phyloP scores from a whole-genome alignment of 2,888 invertebrate species.

The Griposia aprilina region DNA sequence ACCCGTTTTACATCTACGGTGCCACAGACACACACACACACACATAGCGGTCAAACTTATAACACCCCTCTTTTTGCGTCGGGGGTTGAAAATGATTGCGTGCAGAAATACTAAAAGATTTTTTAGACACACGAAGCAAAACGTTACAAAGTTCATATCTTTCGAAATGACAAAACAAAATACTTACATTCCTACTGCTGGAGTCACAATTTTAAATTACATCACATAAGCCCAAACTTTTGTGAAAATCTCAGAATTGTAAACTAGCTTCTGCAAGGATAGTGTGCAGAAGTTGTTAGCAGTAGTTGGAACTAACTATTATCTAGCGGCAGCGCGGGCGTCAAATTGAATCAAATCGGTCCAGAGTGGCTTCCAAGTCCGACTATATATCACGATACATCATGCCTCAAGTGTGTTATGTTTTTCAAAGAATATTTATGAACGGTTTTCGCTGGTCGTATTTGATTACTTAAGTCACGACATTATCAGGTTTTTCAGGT shows the following conservation, averaged over 20 bases:
- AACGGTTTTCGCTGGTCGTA: not conserved
- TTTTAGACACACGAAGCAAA: not conserved
- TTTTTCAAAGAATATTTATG: not conserved
- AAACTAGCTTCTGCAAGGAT: conserved; percentile 36
- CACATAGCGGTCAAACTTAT: too few relatives aligned
- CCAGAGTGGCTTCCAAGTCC: conserved; percentile 15
- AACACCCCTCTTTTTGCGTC: too few relatives aligned
- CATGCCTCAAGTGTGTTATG: not conserved
- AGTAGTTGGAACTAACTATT: conserved; percentile 47
- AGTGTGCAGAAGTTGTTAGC: conserved; percentile 56
- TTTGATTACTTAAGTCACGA: not conserved
- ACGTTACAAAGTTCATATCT: not conserved
- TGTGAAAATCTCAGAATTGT: conserved; percentile 10
- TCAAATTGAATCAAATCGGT: conserved; percentile 56
- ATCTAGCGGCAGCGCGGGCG: conserved; percentile 29
- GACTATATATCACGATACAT: not conserved
- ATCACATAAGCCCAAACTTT: conserved; percentile 1
- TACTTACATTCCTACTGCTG: not conserved
- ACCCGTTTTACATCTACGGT: too few relatives aligned
- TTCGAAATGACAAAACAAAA: not conserved
- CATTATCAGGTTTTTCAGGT: too few relatives aligned
- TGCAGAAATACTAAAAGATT: not conserved
- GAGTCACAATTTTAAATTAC: conserved; percentile 28
- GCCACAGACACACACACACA: too few relatives aligned
- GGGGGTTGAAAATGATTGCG: not conserved